Conservation (phyloP, 1,140 invertebrate genomes). For the Euwallacea fornicatus region DNA sequence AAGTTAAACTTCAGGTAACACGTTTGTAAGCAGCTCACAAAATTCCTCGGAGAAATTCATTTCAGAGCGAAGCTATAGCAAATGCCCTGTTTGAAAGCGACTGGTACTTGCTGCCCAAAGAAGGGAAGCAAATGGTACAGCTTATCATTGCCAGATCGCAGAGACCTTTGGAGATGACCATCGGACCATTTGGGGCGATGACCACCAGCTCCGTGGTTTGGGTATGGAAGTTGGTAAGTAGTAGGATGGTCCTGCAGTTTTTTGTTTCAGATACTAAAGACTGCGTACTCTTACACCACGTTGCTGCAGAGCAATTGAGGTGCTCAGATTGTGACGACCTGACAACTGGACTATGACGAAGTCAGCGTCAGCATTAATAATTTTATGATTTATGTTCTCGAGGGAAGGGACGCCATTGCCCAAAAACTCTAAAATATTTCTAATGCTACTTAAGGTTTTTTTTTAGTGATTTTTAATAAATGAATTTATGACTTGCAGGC, state of each 20-base stretch:
- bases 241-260: neutral
- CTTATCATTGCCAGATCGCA: slow-evolving; percentile 9
- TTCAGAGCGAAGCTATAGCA: slow-evolving; percentile 8
- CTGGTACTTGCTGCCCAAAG: slow-evolving; percentile 6
- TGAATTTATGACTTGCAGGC: no score
- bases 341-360: no score
- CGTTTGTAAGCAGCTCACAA: neutral
- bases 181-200: slow-evolving; percentile 13
- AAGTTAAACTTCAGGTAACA: slow-evolving; percentile 6
- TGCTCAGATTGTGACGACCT: no score
- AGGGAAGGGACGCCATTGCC: no score
- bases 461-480: no score
- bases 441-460: no score
- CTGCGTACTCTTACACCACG: slow-evolving; percentile 2
- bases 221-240: neutral
- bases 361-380: no score
- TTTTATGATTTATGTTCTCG: no score
- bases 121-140: neutral
- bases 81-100: neutral
- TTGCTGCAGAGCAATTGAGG: no score
- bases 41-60: slow-evolving; percentile 2
- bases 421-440: no score
- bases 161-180: slow-evolving; percentile 8
- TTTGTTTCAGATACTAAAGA: neutral
- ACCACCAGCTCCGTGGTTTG: slow-evolving; percentile 5